Evolutionary conservation across 1,140 invertebrate species (phyloP), one percentile per base, ranked within the genome.

Genomic region (Colletes gigas): DNA sequence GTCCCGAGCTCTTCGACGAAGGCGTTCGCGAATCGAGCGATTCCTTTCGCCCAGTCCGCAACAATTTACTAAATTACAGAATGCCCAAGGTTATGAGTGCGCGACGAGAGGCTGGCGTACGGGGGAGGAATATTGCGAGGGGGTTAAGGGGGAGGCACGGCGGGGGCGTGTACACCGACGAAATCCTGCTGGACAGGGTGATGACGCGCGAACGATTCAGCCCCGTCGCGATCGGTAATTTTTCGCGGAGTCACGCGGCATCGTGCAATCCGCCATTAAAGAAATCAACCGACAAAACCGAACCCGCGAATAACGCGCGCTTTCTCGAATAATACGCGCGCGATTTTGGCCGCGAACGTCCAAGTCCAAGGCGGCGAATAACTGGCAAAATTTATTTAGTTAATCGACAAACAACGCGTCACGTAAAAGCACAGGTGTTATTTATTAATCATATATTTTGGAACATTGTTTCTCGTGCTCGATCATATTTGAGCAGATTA

Each of bases 21-120:
- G 50, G 52, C 75, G 54, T 30, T 63, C 81, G 81, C 84, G 78
- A 74, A 81, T 73, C 85, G 76, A 83, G 57, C 71, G 83, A 83
- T 80, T 77, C 57, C 76, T 77, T 67, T 73, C 84, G 75, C 57
- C 75, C 84, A 87, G 86, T 86, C 82, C 82, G 82, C 82, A 87
- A 87, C 84, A 83, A 88, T 89, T 88, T 86, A 81, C 83, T 88
- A 88, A 88, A 89, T 88, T 88, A 88, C 84, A 86, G 84, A 90
- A 90, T 90, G 89, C 88, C 88, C 89, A 89, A 88, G 84, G 80
- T 89, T 87, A 88, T 81, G 71, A 75, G 81, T 82, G 71, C 86
- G 83, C 80, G 82, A 84, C 69, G 80, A 83, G 80, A 83, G 76
- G 44, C 67, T 81, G 82, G 78, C 81, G 84, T 73, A 30, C 55